A percentile compares a stretch with the other conserved stretches of the same genome.
These are phyloP conservation scores for Lagorchestes hirsutus DNA, from an alignment of 2,797 vertebrate species.

Conservation along the genomic window DNA sequence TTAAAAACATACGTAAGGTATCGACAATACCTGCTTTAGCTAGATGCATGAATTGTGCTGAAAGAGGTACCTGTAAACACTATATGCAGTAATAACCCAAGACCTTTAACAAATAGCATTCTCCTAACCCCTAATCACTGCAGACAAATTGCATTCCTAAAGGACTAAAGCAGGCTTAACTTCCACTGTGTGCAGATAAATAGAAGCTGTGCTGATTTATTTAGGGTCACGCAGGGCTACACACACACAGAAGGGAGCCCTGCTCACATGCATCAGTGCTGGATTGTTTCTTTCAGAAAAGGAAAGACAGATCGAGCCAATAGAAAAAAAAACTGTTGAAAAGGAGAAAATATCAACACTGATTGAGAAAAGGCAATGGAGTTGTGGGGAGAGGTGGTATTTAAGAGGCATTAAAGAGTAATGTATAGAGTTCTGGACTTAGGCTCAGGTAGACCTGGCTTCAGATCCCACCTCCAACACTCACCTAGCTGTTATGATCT, in stretches of 20 bases:
- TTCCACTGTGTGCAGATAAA: not conserved
- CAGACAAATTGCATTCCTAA: not conserved
- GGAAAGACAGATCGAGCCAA: not conserved
- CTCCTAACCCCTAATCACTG: not conserved
- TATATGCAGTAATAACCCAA: not conserved
- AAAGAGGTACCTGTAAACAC: not conserved
- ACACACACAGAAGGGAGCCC: not conserved
- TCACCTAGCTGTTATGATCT: not conserved
- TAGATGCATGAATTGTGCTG: not conserved
- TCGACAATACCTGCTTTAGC: not conserved
- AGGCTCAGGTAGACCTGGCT: not conserved
- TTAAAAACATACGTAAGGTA: not conserved
- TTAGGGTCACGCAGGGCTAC: not conserved
- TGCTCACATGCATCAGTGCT: not conserved
- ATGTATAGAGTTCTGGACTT: not conserved
- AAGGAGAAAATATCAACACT: not conserved
- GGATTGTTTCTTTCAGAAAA: not conserved
- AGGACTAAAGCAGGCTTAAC: not conserved
- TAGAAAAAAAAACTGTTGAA: not conserved
- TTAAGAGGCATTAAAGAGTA: not conserved
- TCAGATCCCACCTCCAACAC: not conserved
- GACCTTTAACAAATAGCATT: constrained; percentile 1
- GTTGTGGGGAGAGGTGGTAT: not conserved
- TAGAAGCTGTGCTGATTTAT: not conserved
- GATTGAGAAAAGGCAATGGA: not conserved